A percentile compares a stretch with the other conserved stretches of the same genome.
Evolutionary conservation across 2,113 vertebrate species (phyloP).

Genomic region (Pithys albifrons): DNA sequence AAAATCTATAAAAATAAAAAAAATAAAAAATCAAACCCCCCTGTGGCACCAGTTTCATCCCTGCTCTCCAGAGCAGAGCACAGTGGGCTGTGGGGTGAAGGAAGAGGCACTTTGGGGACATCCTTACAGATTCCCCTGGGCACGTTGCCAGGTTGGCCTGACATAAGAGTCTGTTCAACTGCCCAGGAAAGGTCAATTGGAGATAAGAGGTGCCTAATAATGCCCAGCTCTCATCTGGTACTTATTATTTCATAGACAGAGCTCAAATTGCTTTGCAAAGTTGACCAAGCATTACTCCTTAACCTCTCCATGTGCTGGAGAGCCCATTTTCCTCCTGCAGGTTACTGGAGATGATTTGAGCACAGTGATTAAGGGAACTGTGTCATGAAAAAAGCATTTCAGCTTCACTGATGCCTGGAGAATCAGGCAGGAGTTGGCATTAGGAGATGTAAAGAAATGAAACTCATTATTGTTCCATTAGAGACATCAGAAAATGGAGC

Average conservation of each 20-base stretch:
- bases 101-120: not conserved
- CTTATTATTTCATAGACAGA: not conserved
- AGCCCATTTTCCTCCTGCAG: not conserved
- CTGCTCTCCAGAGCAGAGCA: not conserved
- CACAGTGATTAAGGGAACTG: not conserved
- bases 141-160: not conserved
- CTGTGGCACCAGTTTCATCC: not conserved
- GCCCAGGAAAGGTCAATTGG: conserved; percentile 22
- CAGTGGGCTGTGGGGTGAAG: not conserved
- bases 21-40: too few relatives aligned
- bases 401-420: not conserved
- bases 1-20: too few relatives aligned
- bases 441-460: not conserved
- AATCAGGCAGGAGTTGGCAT: not conserved
- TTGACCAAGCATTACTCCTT: conserved; percentile 27
- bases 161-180: not conserved
- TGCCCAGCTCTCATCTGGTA: not conserved
- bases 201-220: conserved; percentile 24
- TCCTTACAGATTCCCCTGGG: not conserved
- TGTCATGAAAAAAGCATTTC: not conserved
- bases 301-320: not conserved
- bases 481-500: not conserved
- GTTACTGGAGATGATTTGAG: not conserved
- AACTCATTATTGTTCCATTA: not conserved
- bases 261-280: conserved; percentile 10